phyloP scores from a whole-genome alignment of 2,113 vertebrate species.

The Lophochroa leadbeateri region DNA sequence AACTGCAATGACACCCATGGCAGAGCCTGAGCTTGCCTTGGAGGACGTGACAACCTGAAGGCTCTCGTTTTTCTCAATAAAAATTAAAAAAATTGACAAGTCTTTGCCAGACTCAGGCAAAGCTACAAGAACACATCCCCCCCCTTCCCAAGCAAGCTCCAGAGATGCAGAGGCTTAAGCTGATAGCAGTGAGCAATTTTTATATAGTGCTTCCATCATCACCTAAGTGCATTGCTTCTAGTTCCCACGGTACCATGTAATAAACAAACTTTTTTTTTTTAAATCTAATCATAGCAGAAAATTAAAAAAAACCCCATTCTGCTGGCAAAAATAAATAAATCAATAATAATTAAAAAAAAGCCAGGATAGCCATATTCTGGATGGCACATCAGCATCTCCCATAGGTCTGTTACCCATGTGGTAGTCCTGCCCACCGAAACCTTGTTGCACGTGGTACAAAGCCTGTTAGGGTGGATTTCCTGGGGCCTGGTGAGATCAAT shows the following conservation, averaged over 20 bases:
- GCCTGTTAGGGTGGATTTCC: neutral
- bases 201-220: neutral
- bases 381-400: neutral
- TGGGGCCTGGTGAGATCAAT: neutral
- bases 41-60: neutral
- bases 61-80: neutral
- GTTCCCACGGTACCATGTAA: neutral
- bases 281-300: neutral
- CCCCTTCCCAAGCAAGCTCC: neutral
- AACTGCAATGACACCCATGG: neutral
- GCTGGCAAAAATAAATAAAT: neutral
- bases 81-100: neutral
- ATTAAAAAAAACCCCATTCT: neutral
- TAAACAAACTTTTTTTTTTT: neutral
- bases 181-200: neutral
- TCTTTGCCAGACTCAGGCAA: neutral
- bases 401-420: rapidly evolving
- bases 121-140: neutral
- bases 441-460: neutral
- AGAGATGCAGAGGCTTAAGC: neutral
- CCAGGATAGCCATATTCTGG: neutral
- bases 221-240: neutral
- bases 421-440: neutral
- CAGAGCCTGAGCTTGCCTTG: neutral
- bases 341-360: neutral